These are phyloP conservation scores for Microcebus ravelobensis DNA, from an alignment of 2,113 vertebrate species.

Conservation along the genomic window DNA sequence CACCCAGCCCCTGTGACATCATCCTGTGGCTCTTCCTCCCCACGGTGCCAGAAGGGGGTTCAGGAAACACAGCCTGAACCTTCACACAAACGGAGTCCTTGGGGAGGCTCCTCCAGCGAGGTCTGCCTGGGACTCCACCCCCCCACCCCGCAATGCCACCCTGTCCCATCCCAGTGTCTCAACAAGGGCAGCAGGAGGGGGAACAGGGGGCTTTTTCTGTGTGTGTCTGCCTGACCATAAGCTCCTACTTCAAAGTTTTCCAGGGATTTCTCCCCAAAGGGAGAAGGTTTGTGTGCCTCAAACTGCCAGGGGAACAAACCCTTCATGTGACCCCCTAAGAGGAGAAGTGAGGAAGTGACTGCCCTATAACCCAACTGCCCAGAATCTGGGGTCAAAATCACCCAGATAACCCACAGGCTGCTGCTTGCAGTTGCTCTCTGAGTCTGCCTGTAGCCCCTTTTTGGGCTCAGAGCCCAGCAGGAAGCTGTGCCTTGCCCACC, in stretches of 20 bases:
- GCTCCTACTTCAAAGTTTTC: neutral
- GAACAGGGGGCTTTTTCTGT: neutral
- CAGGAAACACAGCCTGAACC: neutral
- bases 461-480: neutral
- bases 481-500: neutral
- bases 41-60: neutral
- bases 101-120: neutral
- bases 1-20: accelerated
- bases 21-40: neutral
- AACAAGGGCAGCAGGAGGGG: neutral
- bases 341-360: neutral
- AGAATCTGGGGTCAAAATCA: neutral
- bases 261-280: neutral
- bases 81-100: neutral
- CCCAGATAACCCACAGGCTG: accelerated
- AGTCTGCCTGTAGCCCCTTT: neutral
- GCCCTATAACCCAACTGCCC: neutral
- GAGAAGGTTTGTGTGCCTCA: neutral
- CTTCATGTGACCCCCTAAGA: neutral
- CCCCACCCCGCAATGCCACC: neutral
- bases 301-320: neutral
- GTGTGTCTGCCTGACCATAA: neutral
- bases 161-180: neutral
- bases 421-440: too few species aligned
- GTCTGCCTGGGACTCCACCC: neutral